Evolutionary conservation across 2,888 invertebrate genomes (phyloP).

Genomic region (Crematogaster levior): DNA sequence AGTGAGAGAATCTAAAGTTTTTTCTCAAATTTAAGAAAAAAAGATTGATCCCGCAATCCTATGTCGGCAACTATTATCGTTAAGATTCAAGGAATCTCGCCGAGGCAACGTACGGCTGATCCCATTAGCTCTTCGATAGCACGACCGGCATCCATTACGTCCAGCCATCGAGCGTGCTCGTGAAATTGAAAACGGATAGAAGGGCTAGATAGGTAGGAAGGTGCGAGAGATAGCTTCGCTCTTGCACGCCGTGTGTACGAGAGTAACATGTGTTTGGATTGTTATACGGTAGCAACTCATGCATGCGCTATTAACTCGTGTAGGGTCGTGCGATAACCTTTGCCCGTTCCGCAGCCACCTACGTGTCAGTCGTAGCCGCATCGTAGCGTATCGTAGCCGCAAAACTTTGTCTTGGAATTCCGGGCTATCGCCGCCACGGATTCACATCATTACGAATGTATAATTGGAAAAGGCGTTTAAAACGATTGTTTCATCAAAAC

Average conservation of each 20-base stretch:
- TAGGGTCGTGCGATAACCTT: slow-evolving; percentile 49
- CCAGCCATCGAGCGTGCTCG: slow-evolving; percentile 51
- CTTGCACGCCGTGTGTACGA: slow-evolving; percentile 11
- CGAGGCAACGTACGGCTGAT: slow-evolving; percentile 55
- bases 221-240: slow-evolving; percentile 52
- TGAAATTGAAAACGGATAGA: slow-evolving; percentile 68
- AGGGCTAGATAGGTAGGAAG: slow-evolving; percentile 33
- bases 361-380: slow-evolving; percentile 40
- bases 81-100: slow-evolving; percentile 43
- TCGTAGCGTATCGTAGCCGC: slow-evolving; percentile 7
- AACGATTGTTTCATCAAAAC: neutral
- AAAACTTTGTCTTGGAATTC: slow-evolving; percentile 39
- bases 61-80: neutral
- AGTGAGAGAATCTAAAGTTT: neutral
- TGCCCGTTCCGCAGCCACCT: slow-evolving; percentile 27
- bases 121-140: slow-evolving; percentile 65
- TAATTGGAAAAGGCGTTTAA: slow-evolving; percentile 19
- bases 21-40: neutral
- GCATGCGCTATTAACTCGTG: slow-evolving; percentile 48
- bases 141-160: slow-evolving; percentile 61
- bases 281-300: slow-evolving; percentile 43
- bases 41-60: neutral
- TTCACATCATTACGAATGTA: slow-evolving; percentile 2
- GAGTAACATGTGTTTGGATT: slow-evolving; percentile 44
- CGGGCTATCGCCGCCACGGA: slow-evolving; percentile 37